A percentile compares a stretch with the other conserved stretches of the same genome.
Conservation (phyloP, 2,888 invertebrate genomes). For the Arge pagana region DNA sequence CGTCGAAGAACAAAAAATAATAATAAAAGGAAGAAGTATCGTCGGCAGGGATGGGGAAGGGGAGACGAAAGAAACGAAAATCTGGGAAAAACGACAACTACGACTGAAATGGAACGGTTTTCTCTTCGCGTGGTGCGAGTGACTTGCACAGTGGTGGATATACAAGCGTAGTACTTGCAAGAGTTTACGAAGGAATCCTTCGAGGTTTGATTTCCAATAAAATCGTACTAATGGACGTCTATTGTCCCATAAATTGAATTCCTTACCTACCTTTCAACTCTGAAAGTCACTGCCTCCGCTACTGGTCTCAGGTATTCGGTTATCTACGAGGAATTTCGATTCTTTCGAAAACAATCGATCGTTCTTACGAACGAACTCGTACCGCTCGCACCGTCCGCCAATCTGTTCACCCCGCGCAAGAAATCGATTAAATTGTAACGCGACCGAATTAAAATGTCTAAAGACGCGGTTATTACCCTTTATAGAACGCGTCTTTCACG, state of each 20-base stretch:
- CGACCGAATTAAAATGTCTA: too few species aligned
- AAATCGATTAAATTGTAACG: too few species aligned
- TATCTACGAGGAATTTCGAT: not conserved
- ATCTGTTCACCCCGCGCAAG: too few species aligned
- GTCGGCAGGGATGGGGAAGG: too few species aligned
- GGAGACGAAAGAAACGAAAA: too few species aligned
- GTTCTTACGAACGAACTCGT: too few species aligned
- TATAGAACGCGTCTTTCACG: too few species aligned
- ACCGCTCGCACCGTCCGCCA: too few species aligned
- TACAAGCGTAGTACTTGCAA: not conserved
- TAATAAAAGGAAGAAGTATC: not conserved
- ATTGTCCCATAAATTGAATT: slow-evolving; percentile 19
- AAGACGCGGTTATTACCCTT: too few species aligned
- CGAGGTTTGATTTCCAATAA: slow-evolving; percentile 14
- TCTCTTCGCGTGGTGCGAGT: not conserved
- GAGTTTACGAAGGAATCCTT: not conserved
- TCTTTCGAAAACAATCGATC: too few species aligned
- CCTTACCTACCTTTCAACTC: slow-evolving; percentile 9
- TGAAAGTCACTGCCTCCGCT: not conserved
- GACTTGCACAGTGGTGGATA: slow-evolving; percentile 10
- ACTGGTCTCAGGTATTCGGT: slow-evolving; percentile 8
- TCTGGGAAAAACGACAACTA: too few species aligned
- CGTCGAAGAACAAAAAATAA: slow-evolving; percentile 8
- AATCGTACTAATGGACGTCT: slow-evolving; percentile 12
- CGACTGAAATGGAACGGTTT: too few species aligned